Percentiles rank a stretch among this genome's conserved stretches.
phyloP scores from a whole-genome alignment of 1,140 invertebrate species.

The Saxidomus purpurata region DNA sequence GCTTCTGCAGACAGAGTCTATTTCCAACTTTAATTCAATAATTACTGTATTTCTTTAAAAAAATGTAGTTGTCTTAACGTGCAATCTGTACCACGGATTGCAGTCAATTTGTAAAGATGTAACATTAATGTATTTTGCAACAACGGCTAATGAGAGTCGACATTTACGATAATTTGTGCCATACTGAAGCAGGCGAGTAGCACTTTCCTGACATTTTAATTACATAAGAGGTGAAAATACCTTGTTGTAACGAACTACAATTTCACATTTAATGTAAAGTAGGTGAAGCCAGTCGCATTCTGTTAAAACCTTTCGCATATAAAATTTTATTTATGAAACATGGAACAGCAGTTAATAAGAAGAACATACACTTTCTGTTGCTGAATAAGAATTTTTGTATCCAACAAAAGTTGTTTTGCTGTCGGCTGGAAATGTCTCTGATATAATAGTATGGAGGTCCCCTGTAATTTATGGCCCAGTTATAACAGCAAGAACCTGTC shows the following conservation, averaged over 20 bases:
- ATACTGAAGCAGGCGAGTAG: background rate
- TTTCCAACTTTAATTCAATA: constrained; percentile 15
- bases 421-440: no score
- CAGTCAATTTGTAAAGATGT: constrained; percentile 27
- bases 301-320: background rate
- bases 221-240: constrained; percentile 31
- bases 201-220: constrained; percentile 22
- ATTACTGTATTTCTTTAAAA: background rate
- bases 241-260: background rate
- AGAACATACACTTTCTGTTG: no score
- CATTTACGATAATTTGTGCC: constrained; percentile 37
- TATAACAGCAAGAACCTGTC: no score
- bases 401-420: no score
- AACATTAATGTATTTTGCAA: constrained; percentile 37
- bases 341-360: no score
- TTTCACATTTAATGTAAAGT: constrained; percentile 1
- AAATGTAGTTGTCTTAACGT: background rate
- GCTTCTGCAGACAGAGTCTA: background rate
- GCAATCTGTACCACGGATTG: background rate
- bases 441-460: no score
- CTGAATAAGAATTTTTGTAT: no score
- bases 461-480: no score
- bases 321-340: no score
- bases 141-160: background rate
- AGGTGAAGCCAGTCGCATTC: background rate